Evolutionary conservation across 2,113 vertebrate genomes (phyloP), one percentile per base, ranked within the genome.

Genomic region (Lamprologus ornatipinnis): DNA sequence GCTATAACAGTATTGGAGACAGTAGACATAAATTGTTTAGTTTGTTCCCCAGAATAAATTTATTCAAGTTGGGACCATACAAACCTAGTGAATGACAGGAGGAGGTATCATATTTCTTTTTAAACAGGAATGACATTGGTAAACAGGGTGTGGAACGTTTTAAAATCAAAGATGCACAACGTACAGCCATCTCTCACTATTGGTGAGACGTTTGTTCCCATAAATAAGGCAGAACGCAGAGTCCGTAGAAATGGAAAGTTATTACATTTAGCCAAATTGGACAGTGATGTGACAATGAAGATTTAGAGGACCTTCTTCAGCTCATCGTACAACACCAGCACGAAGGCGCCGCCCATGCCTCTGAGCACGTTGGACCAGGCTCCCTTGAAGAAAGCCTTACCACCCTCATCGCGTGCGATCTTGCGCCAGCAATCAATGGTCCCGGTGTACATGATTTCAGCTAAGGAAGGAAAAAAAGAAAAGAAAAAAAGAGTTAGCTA

Each of bases 361-460:
- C 98, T 93, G 92, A 99, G 97, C 19, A 99, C 98, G 5, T 98
- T 99, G 85, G 98, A 99, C 98, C 96, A 98, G 7, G 98, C 97
- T 42, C 98, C 98, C 96, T 99, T 99, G 96, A 99, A 99, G 96
- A 99, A 98, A 1, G 97, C 98, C 90, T 98, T 98, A 85, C 94
- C 80, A 6, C 98, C 98, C 94, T 99, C 98, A 1, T 99, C 97
- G 0, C 96, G 97, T 35, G 96, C 96, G 13, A 98, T 99, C 97
- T 99, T 99, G 90, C 91, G 96, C 98, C 98, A 99, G 97, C 98
- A 99, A 96, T 99, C 98, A 2, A 99, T 92, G 5, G 98, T 99
- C 28, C 98, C 98, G 0, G 12, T 95, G 96, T 99, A 99, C 98
- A 99, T 99, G 94, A 99, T 98, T 84, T 99, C 98, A 86, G 97